Base-by-base conservation (phyloP, 2,113 vertebrate genomes). In the Leucosticte australis region DNA sequence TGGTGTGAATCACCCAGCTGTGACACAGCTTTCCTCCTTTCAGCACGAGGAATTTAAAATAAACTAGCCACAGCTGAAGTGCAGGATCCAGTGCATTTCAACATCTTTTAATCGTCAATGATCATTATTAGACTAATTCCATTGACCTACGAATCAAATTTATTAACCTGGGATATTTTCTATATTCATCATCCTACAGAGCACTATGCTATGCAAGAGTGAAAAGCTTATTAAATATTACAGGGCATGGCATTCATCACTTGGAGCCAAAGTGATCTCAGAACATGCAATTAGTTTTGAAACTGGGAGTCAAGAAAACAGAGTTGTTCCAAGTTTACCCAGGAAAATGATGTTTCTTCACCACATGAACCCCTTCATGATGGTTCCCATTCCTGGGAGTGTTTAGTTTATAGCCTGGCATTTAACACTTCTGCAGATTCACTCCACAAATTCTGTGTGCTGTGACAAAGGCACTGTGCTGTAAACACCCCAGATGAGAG, bases 241-340 rank as follows among this genome's bases (percentile, higher is more conserved):
- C 5, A 73, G 35, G 30, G 19, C 65, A 53, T 39, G n/a, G 20
- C 57, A 77, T 60, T 87, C 37, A 59, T 50, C 3, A 1, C 39
- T 92, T 33, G 65, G 63, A 92, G 37, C 28, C 22, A 53, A 87
- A 69, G 46, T 22, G 35, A 71, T 64, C 56, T 80, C 80, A 89
- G 90, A 91, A 68, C 6, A 50, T 28, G 53, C 55, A 67, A 87
- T 85, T 87, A 83, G 31, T 71, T 96, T 83, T 96, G 78, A 94
- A 94, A 85, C 41, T 78, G 2, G 14, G 53, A 86, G 56, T 75
- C 56, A 92, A 87, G 44, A 88, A 90, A 90, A 90, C 53, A 79
- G 2, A 3, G 27, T 65, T 91, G 35, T 46, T 89, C 75, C 78
- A 79, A 42, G 71, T 87, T 88, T 87, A 88, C 46, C 39, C 60